These are phyloP conservation scores for Trichonephila clavata DNA, from an alignment of 1,140 invertebrate species.

Conservation along the genomic window DNA sequence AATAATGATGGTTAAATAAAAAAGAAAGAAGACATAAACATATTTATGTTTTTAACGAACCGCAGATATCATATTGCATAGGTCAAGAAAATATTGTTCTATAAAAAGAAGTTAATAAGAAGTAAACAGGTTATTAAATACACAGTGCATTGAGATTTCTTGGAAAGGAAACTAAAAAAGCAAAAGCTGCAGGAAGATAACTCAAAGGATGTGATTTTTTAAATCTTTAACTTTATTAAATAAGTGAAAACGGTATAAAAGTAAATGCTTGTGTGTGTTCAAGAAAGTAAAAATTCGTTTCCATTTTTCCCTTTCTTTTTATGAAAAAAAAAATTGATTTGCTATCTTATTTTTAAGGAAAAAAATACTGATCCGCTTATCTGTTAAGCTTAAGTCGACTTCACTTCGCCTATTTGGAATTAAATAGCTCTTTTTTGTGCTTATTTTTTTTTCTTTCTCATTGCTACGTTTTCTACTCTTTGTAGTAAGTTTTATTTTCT, in stretches of 20 bases:
- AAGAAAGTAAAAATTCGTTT: neutral
- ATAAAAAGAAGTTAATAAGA: neutral
- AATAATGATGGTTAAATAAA: no score
- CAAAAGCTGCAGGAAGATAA: neutral
- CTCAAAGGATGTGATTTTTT: constrained; percentile 25
- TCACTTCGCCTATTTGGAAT: neutral
- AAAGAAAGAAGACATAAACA: no score
- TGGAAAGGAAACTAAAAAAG: neutral
- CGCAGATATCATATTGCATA: neutral
- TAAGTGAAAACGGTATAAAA: neutral
- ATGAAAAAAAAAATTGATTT: neutral
- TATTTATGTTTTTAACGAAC: neutral
- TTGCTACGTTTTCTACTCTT: neutral
- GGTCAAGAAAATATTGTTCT: neutral
- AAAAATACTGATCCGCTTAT: constrained; percentile 22
- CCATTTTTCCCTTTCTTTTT: neutral
- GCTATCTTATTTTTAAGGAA: neutral
- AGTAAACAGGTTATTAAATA: neutral
- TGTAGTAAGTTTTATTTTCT: neutral
- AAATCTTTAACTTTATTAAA: neutral
- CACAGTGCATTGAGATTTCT: neutral
- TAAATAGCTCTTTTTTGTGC: neutral
- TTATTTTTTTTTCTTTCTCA: neutral
- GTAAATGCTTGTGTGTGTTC: neutral
- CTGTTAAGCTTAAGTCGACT: constrained; percentile 29